phyloP scores from a whole-genome alignment of 2,888 invertebrate species.

The Xanthorhoe spadicearia region DNA sequence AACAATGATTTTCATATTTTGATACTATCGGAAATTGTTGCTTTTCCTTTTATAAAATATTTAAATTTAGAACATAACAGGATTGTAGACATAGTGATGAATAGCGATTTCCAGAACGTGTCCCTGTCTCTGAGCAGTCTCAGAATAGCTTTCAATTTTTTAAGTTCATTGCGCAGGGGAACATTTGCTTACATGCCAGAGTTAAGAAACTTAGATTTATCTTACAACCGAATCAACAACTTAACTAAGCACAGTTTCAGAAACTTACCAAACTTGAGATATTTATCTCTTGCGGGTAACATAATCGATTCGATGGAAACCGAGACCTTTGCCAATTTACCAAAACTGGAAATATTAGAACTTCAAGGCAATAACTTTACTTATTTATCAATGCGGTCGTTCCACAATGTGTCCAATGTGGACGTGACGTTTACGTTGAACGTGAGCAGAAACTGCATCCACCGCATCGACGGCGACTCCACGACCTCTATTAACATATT shows the following conservation, averaged over 20 bases:
- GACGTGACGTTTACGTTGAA: slow-evolving; percentile 89
- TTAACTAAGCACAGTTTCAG: slow-evolving; percentile 90
- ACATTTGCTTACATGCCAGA: slow-evolving; percentile 90
- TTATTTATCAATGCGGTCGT: slow-evolving; percentile 87
- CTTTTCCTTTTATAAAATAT: slow-evolving; percentile 89
- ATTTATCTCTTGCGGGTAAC: slow-evolving; percentile 93
- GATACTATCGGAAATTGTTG: slow-evolving; percentile 88
- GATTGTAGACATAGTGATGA: slow-evolving; percentile 88
- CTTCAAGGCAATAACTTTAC: slow-evolving; percentile 91
- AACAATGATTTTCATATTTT: slow-evolving; percentile 93
- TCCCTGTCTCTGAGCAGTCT: slow-evolving; percentile 91
- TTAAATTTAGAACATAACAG: slow-evolving; percentile 94
- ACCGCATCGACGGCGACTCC: slow-evolving; percentile 75
- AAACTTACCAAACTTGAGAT: slow-evolving; percentile 91
- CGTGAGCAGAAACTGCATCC: slow-evolving; percentile 89
- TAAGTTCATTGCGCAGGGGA: slow-evolving; percentile 87
- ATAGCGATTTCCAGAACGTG: slow-evolving; percentile 87
- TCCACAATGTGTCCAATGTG: slow-evolving; percentile 87
- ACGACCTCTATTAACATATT: slow-evolving; percentile 87
- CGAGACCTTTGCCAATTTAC: slow-evolving; percentile 90
- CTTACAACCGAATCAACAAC: slow-evolving; percentile 90
- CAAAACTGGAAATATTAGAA: slow-evolving; percentile 91
- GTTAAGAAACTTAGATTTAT: slow-evolving; percentile 91
- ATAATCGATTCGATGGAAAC: slow-evolving; percentile 89
- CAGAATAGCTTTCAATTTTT: slow-evolving; percentile 92